Percentiles rank a stretch among this genome's conserved stretches.
phyloP scores from a whole-genome alignment of 2,888 invertebrate species.

The Tethea ocularis region DNA sequence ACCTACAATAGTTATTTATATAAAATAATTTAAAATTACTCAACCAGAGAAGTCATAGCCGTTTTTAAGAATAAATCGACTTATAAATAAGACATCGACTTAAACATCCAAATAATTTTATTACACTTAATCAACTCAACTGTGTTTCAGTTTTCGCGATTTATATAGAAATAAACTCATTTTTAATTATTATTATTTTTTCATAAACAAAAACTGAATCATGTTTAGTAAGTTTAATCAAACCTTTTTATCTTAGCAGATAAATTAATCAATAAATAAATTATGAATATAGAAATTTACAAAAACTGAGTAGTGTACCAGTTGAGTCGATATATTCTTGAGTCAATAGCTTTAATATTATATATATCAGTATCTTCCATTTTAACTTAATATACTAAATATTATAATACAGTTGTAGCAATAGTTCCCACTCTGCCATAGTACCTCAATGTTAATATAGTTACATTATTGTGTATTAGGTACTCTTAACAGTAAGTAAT shows the following conservation, averaged over 20 bases:
- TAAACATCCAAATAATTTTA: slow-evolving; percentile 33
- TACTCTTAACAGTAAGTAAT: slow-evolving; percentile 44
- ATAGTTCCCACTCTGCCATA: slow-evolving; percentile 78
- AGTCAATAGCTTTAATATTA: slow-evolving; percentile 81
- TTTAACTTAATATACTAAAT: slow-evolving; percentile 61
- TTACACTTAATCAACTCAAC: slow-evolving; percentile 20
- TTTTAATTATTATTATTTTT: neutral
- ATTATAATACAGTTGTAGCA: slow-evolving; percentile 65
- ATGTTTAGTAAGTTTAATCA: neutral
- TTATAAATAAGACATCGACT: slow-evolving; percentile 26
- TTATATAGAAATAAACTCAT: neutral
- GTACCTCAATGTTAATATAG: slow-evolving; percentile 74
- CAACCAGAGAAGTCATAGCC: slow-evolving; percentile 59
- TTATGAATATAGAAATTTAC: neutral
- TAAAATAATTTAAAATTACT: slow-evolving; percentile 71
- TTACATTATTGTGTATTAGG: slow-evolving; percentile 40
- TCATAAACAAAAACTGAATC: neutral
- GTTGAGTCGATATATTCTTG: slow-evolving; percentile 71
- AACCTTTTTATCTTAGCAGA: neutral
- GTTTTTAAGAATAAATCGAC: slow-evolving; percentile 69
- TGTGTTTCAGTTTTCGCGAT: neutral
- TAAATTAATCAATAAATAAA: neutral
- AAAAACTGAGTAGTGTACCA: slow-evolving; percentile 15
- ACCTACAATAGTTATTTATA: slow-evolving; percentile 77
- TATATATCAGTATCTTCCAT: slow-evolving; percentile 80